Percentiles rank a stretch among this genome's conserved stretches.
Conservation (phyloP, 2,113 vertebrate genomes). For the Hylia prasina region DNA sequence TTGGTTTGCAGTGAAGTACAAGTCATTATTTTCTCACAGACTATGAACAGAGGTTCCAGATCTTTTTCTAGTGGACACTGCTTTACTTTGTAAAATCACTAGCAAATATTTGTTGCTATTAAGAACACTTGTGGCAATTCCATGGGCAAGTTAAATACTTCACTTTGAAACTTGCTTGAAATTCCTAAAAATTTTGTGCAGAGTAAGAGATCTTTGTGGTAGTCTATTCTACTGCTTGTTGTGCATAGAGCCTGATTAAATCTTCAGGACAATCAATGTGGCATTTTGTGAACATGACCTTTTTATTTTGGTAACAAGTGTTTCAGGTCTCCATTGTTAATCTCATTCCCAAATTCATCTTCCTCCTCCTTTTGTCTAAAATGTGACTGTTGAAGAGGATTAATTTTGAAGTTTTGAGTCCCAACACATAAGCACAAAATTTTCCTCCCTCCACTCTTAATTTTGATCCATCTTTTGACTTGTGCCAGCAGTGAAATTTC, state of each 20-base stretch:
- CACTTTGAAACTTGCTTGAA: background rate
- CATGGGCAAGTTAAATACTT: background rate
- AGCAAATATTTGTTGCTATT: background rate
- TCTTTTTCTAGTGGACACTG: background rate
- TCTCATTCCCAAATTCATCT: constrained; percentile 21
- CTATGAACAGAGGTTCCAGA: background rate
- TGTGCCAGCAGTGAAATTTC: background rate
- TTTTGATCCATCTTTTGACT: background rate
- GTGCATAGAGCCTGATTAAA: background rate
- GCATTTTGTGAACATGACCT: background rate
- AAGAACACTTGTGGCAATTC: background rate
- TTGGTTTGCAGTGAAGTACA: background rate
- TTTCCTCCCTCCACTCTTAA: background rate
- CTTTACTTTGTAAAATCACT: background rate
- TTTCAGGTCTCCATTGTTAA: constrained; percentile 42
- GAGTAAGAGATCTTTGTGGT: background rate
- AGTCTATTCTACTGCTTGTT: background rate
- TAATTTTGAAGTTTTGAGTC: background rate
- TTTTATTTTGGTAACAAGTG: background rate
- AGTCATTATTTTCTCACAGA: background rate
- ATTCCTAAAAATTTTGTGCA: background rate
- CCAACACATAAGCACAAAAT: background rate
- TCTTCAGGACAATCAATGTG: background rate
- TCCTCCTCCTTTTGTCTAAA: constrained; percentile 39
- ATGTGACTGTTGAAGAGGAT: constrained; percentile 28